These are phyloP conservation scores for Paracentrotus lividus DNA, from an alignment of 53 echinoderm and acorn worm genomes.

Conservation along the genomic window DNA sequence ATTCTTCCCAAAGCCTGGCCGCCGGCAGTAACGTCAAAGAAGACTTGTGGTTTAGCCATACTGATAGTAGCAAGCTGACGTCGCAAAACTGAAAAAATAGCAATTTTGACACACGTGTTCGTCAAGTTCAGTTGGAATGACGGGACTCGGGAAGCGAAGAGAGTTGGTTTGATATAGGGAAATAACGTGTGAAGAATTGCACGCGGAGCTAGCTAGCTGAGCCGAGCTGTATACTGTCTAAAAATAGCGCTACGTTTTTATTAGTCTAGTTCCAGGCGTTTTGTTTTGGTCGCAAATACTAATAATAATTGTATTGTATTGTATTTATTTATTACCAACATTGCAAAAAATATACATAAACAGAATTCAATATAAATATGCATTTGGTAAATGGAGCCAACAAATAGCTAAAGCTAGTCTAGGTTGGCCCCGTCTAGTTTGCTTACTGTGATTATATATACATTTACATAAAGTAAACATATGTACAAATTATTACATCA, in stretches of 20 bases:
- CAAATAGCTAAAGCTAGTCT: no score
- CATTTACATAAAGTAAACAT: no score
- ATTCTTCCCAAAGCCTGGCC: conserved; percentile 74
- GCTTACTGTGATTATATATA: no score
- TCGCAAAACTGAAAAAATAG: conserved; percentile 50
- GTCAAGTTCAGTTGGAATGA: background rate
- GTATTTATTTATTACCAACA: no score
- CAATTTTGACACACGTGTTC: conserved; percentile 71
- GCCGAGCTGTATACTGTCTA: background rate
- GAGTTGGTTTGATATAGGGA: background rate
- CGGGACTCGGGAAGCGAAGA: background rate
- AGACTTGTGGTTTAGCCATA: conserved; percentile 72
- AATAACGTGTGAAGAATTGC: background rate
- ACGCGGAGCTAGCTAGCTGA: background rate
- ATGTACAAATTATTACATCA: no score
- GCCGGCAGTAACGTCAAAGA: conserved; percentile 82
- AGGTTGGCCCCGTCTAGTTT: no score
- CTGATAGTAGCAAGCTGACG: conserved; percentile 54
- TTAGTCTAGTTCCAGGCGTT: background rate
- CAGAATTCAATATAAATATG: no score
- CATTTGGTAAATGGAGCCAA: no score
- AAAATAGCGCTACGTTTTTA: background rate
- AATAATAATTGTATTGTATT: no score
- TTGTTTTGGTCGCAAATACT: no score
- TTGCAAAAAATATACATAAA: no score